phyloP scores from a whole-genome alignment of 2,888 invertebrate species.

The Eristalis arbustorum region DNA sequence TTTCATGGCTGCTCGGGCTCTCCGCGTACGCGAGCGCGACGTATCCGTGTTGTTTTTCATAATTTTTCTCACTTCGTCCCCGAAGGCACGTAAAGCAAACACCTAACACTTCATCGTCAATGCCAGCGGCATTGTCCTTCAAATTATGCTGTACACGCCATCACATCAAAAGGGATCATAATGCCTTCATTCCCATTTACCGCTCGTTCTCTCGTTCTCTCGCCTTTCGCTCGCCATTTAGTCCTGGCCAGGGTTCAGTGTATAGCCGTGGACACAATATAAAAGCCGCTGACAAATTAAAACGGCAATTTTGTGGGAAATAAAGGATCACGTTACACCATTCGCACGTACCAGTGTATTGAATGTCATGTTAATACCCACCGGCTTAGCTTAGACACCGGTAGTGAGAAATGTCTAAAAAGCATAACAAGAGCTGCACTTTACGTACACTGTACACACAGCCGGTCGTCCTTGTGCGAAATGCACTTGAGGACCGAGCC shows the following conservation, averaged over 20 bases:
- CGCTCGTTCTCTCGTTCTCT: background rate
- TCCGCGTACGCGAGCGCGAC: background rate
- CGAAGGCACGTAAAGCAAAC: constrained; percentile 44
- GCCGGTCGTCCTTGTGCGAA: constrained; percentile 39
- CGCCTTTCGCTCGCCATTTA: background rate
- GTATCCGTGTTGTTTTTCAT: constrained; percentile 51
- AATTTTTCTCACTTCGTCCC: constrained; percentile 62
- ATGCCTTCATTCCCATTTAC: background rate
- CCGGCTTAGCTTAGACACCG: constrained; percentile 26
- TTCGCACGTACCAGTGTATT: constrained; percentile 65
- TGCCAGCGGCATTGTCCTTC: constrained; percentile 36
- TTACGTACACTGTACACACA: constrained; percentile 13
- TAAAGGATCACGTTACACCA: constrained; percentile 68
- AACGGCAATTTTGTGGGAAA: constrained; percentile 68
- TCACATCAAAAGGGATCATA: constrained; percentile 29
- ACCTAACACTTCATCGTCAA: constrained; percentile 49
- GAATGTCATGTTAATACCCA: constrained; percentile 58
- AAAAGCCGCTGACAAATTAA: constrained; percentile 65
- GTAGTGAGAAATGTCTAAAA: constrained; percentile 34
- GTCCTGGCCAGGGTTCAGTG: constrained; percentile 1
- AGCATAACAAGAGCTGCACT: constrained; percentile 43
- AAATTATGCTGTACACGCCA: constrained; percentile 10
- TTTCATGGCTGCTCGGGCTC: background rate
- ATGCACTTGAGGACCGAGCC: constrained; percentile 25
- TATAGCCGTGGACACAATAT: constrained; percentile 42